Evolutionary conservation across 1,140 invertebrate genomes (phyloP).

Genomic region (Hyposmocoma kahamanoa): DNA sequence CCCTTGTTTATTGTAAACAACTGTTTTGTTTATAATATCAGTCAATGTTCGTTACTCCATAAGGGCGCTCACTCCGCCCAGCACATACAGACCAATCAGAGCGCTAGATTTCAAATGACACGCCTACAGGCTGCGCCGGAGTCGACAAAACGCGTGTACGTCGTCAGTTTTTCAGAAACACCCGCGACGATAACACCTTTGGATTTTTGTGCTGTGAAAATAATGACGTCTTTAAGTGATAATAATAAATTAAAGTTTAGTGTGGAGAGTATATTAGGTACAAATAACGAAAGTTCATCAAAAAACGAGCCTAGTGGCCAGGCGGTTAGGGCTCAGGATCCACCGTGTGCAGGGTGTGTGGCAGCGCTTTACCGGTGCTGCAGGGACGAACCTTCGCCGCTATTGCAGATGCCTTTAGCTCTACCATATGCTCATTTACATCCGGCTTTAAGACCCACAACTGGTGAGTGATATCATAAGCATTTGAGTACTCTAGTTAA

Average conservation of each 20-base stretch:
- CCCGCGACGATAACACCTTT: constrained; percentile 23
- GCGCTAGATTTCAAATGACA: constrained; percentile 26
- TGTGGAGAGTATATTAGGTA: constrained; percentile 61
- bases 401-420: constrained; percentile 47
- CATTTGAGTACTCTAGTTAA: too few relatives aligned
- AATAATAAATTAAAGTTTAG: constrained; percentile 64
- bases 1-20: constrained; percentile 68
- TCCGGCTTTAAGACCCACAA: constrained; percentile 55
- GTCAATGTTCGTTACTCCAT: constrained; percentile 51
- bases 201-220: constrained; percentile 26
- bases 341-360: constrained; percentile 59
- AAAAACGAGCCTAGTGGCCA: constrained; percentile 29
- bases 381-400: constrained; percentile 53
- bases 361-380: constrained; percentile 60
- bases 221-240: constrained; percentile 60
- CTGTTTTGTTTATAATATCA: constrained; percentile 53
- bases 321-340: constrained; percentile 32
- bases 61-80: constrained; percentile 33
- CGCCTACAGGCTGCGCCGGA: constrained; percentile 53
- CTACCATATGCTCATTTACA: constrained; percentile 58
- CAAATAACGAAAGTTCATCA: constrained; percentile 22
- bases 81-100: constrained; percentile 31
- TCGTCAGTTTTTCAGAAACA: constrained; percentile 53
- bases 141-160: constrained; percentile 26
- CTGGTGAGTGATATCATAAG: constrained; percentile 32